Conservation (phyloP, 2,797 vertebrate genomes). For the Myripristis murdjan region DNA sequence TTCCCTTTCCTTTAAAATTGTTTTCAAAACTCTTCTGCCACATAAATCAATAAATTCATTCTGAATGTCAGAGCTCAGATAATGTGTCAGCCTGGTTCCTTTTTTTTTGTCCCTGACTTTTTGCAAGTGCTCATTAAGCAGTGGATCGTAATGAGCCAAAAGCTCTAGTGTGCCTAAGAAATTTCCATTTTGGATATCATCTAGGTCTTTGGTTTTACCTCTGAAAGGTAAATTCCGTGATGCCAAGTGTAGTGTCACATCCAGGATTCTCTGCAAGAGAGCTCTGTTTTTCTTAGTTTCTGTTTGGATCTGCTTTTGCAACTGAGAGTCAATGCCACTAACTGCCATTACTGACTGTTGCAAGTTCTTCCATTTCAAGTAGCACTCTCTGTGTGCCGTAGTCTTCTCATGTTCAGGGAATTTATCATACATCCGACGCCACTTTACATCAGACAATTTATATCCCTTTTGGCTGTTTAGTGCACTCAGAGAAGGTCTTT, state of each 20-base stretch:
- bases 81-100: slow-evolving; percentile 33
- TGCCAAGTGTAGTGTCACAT: slow-evolving; percentile 33
- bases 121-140: slow-evolving; percentile 43
- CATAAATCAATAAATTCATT: slow-evolving; percentile 44
- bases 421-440: slow-evolving; percentile 30
- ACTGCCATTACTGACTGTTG: no score
- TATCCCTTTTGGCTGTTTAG: slow-evolving; percentile 24
- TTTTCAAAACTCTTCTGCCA: no score
- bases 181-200: slow-evolving; percentile 27
- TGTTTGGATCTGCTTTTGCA: no score
- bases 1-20: slow-evolving; percentile 31
- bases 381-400: slow-evolving; percentile 28
- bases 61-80: slow-evolving; percentile 37
- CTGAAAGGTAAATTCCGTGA: slow-evolving; percentile 33
- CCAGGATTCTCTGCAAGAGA: slow-evolving; percentile 23
- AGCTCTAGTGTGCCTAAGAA: slow-evolving; percentile 29
- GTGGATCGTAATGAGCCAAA: slow-evolving; percentile 36
- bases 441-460: slow-evolving; percentile 30
- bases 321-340: no score
- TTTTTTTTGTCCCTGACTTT: slow-evolving; percentile 41
- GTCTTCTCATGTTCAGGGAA: slow-evolving; percentile 33
- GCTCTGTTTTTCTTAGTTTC: no score
- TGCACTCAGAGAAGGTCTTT: slow-evolving; percentile 17
- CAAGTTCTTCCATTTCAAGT: no score
- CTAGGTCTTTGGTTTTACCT: slow-evolving; percentile 34